These are phyloP conservation scores for Cataglyphis albicans DNA, from an alignment of 2,888 invertebrate genomes.

Conservation along the genomic window DNA sequence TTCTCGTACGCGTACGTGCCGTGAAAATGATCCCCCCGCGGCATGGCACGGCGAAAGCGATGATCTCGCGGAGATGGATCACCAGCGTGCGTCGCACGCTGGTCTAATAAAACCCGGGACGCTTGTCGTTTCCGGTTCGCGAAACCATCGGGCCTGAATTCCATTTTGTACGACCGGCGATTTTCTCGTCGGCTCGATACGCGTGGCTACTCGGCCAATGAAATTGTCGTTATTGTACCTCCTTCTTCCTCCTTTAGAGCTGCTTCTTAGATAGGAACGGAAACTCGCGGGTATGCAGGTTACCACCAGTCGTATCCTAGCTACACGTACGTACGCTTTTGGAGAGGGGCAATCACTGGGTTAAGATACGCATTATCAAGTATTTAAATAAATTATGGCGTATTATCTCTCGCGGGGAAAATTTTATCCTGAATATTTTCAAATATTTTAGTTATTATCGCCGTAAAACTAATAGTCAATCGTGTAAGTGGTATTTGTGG, in stretches of 20 bases:
- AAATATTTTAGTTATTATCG: slow-evolving; percentile 49
- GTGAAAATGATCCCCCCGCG: slow-evolving; percentile 78
- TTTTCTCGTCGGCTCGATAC: slow-evolving; percentile 62
- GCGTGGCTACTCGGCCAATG: slow-evolving; percentile 59
- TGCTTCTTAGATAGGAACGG: background rate
- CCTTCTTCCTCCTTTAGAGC: slow-evolving; percentile 11
- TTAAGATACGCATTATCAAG: slow-evolving; percentile 9
- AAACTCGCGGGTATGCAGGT: slow-evolving; percentile 69
- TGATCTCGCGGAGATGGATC: slow-evolving; percentile 61
- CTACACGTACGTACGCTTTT: slow-evolving; percentile 59
- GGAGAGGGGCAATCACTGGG: slow-evolving; percentile 22
- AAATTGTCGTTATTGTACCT: slow-evolving; percentile 54
- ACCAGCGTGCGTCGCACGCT: slow-evolving; percentile 22
- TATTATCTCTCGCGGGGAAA: background rate
- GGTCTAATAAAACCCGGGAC: slow-evolving; percentile 32
- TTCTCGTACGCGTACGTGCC: slow-evolving; percentile 75
- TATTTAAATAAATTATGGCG: slow-evolving; percentile 4
- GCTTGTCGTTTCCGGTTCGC: slow-evolving; percentile 55
- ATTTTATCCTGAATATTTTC: slow-evolving; percentile 38
- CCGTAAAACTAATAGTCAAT: background rate
- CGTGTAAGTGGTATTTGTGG: background rate
- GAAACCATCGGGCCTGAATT: slow-evolving; percentile 22
- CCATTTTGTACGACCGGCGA: slow-evolving; percentile 28
- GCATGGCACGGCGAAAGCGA: slow-evolving; percentile 81
- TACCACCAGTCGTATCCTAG: slow-evolving; percentile 63